A percentile compares a stretch with the other conserved stretches of the same genome.
phyloP scores from a whole-genome alignment of 2,113 vertebrate species.

The Sisor rabdophorus region DNA sequence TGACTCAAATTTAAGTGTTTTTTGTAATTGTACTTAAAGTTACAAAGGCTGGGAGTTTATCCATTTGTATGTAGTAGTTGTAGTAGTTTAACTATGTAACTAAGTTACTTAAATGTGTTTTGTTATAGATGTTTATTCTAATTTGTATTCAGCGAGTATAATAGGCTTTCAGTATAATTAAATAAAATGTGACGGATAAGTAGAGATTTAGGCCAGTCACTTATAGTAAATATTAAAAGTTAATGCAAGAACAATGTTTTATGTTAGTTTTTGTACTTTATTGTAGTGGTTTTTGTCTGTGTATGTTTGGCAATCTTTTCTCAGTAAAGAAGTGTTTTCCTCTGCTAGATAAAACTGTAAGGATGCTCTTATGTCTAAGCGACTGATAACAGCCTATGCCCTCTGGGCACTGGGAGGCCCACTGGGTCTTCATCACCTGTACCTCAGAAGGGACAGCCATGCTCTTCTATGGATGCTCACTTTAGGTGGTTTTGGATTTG shows the following conservation, averaged over 20 bases:
- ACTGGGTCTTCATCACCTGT: slow-evolving; percentile 85
- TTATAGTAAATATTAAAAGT: slow-evolving; percentile 1
- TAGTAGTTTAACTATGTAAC: neutral
- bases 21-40: neutral
- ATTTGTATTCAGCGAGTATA: neutral
- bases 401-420: slow-evolving; percentile 84
- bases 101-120: neutral
- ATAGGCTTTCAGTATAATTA: neutral
- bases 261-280: neutral
- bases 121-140: neutral
- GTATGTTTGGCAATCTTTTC: slow-evolving; percentile 4
- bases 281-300: neutral
- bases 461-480: slow-evolving; percentile 87
- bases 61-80: neutral
- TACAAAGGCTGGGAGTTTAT: no score
- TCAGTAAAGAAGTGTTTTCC: neutral
- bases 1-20: neutral
- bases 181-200: neutral
- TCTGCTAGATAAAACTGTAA: slow-evolving; percentile 6
- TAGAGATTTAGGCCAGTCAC: neutral
- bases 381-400: slow-evolving; percentile 73
- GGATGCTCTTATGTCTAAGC: slow-evolving; percentile 73
- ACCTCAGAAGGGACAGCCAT: slow-evolving; percentile 83
- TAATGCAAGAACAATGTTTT: neutral
- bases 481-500: slow-evolving; percentile 80